A percentile compares a stretch with the other conserved stretches of the same genome.
phyloP scores from a whole-genome alignment of 2,888 invertebrate species.

The Hyposoter didymator region DNA sequence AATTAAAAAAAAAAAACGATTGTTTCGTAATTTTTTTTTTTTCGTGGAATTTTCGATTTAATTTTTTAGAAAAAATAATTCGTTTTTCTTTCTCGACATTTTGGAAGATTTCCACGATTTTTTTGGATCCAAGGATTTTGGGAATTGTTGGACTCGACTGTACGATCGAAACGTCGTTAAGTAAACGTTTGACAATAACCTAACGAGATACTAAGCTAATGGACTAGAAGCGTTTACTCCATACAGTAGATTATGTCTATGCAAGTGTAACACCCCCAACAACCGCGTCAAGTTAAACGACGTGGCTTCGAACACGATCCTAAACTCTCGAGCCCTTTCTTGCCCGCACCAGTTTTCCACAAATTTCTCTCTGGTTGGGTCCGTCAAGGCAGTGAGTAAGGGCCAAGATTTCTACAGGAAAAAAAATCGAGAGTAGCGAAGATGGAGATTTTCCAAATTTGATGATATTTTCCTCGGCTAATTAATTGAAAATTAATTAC shows the following conservation, averaged over 20 bases:
- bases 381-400: background rate
- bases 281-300: slow-evolving; percentile 38
- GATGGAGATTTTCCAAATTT: background rate
- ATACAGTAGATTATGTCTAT: slow-evolving; percentile 48
- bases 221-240: slow-evolving; percentile 72
- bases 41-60: no score
- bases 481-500: background rate
- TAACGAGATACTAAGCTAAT: slow-evolving; percentile 68
- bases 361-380: slow-evolving; percentile 7
- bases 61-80: no score
- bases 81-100: no score
- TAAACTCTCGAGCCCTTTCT: slow-evolving; percentile 9
- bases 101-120: no score
- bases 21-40: no score
- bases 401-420: background rate
- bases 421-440: background rate
- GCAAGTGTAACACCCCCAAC: slow-evolving; percentile 30
- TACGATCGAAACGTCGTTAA: slow-evolving; percentile 21
- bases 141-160: background rate
- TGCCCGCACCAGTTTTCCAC: slow-evolving; percentile 8
- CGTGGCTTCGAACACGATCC: slow-evolving; percentile 46
- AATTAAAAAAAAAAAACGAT: no score
- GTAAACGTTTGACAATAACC: slow-evolving; percentile 44
- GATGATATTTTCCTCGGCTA: background rate
- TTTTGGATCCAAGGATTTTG: no score